These are phyloP conservation scores for Macrostomum cliftonense DNA, from an alignment of 2,888 invertebrate genomes.

Conservation along the genomic window DNA sequence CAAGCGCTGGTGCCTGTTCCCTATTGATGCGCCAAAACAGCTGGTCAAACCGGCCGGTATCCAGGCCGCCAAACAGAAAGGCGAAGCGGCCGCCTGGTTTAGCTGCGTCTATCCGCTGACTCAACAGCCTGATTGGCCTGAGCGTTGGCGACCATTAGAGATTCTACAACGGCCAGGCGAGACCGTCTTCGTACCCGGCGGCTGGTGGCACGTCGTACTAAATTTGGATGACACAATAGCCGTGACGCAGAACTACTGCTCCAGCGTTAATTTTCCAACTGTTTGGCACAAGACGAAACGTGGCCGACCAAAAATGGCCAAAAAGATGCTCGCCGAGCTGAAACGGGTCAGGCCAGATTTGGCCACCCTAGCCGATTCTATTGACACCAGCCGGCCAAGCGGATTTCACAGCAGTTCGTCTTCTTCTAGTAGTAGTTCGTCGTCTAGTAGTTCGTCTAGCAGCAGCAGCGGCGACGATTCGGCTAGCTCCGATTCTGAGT, in stretches of 20 bases:
- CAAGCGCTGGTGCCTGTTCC: conserved; percentile 93
- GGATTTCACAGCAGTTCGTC: conserved; percentile 71
- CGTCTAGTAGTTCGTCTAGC: conserved; percentile 43
- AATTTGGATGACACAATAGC: conserved; percentile 89
- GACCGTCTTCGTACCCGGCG: conserved; percentile 91
- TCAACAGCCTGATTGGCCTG: conserved; percentile 68
- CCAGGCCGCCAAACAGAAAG: conserved; percentile 86
- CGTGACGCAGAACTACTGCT: conserved; percentile 84
- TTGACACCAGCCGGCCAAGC: conserved; percentile 64
- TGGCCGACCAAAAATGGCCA: conserved; percentile 80
- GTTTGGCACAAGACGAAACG: conserved; percentile 88
- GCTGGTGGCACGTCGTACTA: conserved; percentile 99
- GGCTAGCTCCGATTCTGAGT: background rate
- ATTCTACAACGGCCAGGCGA: conserved; percentile 85
- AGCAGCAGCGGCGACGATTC: conserved; percentile 10
- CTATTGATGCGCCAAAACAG: conserved; percentile 83
- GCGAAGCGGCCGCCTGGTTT: conserved; percentile 97
- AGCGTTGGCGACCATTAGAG: conserved; percentile 46
- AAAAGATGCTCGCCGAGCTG: conserved; percentile 42
- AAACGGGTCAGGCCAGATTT: conserved; percentile 30
- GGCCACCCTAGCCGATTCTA: conserved; percentile 43
- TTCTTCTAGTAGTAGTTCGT: conserved; percentile 53
- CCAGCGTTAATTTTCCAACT: conserved; percentile 79
- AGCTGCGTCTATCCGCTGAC: conserved; percentile 79
- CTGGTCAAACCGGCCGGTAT: conserved; percentile 72